These are phyloP conservation scores for Stenurella melanura DNA, from an alignment of 2,888 invertebrate genomes.

Conservation along the genomic window DNA sequence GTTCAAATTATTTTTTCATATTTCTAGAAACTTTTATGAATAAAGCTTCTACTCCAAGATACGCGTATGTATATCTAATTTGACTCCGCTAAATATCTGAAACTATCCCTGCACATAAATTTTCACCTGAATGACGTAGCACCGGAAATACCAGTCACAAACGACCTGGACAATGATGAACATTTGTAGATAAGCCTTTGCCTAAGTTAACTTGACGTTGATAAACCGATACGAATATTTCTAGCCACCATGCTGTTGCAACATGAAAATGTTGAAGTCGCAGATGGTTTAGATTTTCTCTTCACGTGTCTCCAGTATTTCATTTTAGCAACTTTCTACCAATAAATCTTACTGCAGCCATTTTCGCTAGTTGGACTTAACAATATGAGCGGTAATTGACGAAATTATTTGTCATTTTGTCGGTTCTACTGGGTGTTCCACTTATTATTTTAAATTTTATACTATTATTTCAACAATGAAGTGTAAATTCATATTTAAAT, in stretches of 20 bases:
- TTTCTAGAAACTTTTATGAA: too few species aligned
- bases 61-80: too few species aligned
- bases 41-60: too few species aligned
- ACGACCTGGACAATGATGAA: slow-evolving; percentile 25
- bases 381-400: slow-evolving; percentile 3
- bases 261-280: slow-evolving; percentile 3
- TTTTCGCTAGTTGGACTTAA: slow-evolving; percentile 7
- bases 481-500: too few species aligned
- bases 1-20: too few species aligned
- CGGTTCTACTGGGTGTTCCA: neutral
- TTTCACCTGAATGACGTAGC: neutral
- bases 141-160: slow-evolving; percentile 22
- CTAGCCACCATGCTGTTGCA: slow-evolving; percentile 12
- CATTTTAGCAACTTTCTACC: slow-evolving; percentile 2
- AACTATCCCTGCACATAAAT: neutral
- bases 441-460: neutral
- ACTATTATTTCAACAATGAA: too few species aligned
- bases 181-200: slow-evolving; percentile 29
- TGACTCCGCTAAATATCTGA: neutral
- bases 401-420: neutral
- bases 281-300: slow-evolving; percentile 18
- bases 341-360: slow-evolving; percentile 1
- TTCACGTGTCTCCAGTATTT: slow-evolving; percentile 7
- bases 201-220: slow-evolving; percentile 22
- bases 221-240: slow-evolving; percentile 28